These are phyloP conservation scores for Antechinus flavipes DNA, from an alignment of 2,113 vertebrate genomes.

Conservation along the genomic window DNA sequence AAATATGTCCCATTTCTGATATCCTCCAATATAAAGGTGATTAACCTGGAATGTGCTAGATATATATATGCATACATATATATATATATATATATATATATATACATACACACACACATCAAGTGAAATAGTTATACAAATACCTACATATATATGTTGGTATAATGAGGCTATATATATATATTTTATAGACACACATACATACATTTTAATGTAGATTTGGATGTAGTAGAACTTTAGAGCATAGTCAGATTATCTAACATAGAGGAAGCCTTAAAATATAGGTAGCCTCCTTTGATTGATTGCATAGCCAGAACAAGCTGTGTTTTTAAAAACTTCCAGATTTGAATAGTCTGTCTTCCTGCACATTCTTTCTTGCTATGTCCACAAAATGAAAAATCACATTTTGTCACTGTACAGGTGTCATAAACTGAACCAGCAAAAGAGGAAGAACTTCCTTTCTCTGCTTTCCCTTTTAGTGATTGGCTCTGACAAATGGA, in stretches of 20 bases:
- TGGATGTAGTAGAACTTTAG: background rate
- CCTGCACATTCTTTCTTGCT: background rate
- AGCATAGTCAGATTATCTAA: background rate
- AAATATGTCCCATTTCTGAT: background rate
- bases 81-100: background rate
- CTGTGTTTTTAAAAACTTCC: background rate
- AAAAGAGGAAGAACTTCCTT: background rate
- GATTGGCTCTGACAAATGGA: background rate
- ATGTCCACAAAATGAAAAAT: background rate
- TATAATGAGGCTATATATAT: background rate
- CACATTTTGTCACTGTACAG: background rate
- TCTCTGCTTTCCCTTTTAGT: background rate
- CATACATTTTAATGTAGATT: background rate
- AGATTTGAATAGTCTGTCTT: background rate
- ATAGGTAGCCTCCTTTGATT: background rate
- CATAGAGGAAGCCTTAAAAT: background rate
- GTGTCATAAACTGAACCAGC: background rate
- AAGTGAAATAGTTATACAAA: too few relatives aligned
- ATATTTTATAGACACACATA: background rate
- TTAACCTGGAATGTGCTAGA: background rate
- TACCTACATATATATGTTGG: background rate
- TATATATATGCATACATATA: fast-evolving
- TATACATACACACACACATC: too few relatives aligned
- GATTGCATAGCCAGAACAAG: background rate
- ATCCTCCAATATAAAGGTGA: background rate